These are phyloP conservation scores for Poeciliopsis turrubarensis DNA, from an alignment of 2,113 vertebrate genomes.

Conservation along the genomic window DNA sequence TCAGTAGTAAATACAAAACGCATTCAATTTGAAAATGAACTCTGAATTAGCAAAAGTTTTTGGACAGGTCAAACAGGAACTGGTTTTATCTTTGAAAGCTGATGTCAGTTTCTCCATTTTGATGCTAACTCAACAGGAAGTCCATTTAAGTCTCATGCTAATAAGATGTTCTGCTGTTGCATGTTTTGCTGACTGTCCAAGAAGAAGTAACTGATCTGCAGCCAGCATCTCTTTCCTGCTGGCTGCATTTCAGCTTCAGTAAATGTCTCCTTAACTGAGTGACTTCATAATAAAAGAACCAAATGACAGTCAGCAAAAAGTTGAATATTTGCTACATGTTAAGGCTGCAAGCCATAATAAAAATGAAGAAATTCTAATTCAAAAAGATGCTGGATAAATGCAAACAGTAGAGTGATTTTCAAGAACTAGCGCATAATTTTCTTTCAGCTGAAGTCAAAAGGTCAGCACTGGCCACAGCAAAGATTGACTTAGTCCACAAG, in stretches of 20 bases:
- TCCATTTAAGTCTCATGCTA: slow-evolving; percentile 9
- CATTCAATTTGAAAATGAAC: not conserved
- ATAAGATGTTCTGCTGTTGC: slow-evolving; percentile 43
- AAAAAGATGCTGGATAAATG: slow-evolving; percentile 1
- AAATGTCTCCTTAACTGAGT: slow-evolving; percentile 44
- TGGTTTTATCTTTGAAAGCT: no score
- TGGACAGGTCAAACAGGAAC: not conserved
- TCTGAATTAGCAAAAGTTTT: not conserved
- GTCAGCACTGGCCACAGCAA: slow-evolving; percentile 72
- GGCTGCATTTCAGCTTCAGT: slow-evolving; percentile 47
- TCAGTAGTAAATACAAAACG: not conserved
- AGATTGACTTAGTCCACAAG: slow-evolving; percentile 79
- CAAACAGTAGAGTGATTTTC: not conserved
- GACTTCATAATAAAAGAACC: slow-evolving; percentile 47
- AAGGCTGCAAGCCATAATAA: not conserved
- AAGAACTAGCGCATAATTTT: not conserved
- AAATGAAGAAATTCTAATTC: slow-evolving; percentile 12
- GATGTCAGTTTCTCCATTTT: not conserved
- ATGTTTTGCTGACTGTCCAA: slow-evolving; percentile 50
- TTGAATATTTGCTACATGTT: slow-evolving; percentile 8
- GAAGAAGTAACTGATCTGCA: slow-evolving; percentile 48
- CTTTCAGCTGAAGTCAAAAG: slow-evolving; percentile 69
- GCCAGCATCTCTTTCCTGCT: slow-evolving; percentile 52
- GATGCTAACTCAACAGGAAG: not conserved
- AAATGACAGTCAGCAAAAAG: slow-evolving; percentile 39